Conservation (phyloP, 2,888 invertebrate genomes). For the Lobophora halterata region DNA sequence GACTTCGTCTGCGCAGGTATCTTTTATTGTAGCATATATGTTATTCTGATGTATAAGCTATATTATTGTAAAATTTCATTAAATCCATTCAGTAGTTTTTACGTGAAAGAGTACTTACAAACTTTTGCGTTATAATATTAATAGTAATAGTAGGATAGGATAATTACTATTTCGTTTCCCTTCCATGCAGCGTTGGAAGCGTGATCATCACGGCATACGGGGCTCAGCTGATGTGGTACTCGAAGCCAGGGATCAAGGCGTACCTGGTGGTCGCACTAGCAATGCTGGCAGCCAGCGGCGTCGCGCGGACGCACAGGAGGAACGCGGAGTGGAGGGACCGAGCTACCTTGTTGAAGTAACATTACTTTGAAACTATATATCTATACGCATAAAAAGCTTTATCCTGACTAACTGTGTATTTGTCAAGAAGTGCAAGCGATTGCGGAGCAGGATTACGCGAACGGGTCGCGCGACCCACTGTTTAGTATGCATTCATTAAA, state of each 20-base stretch:
- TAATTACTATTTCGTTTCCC: too few species aligned
- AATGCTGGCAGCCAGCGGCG: constrained; percentile 83
- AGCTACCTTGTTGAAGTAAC: constrained; percentile 87
- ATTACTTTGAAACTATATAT: neutral
- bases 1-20: too few species aligned
- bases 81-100: too few species aligned
- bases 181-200: constrained; percentile 87
- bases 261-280: constrained; percentile 80
- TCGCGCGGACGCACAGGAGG: constrained; percentile 84
- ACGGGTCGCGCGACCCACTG: too few species aligned
- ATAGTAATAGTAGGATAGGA: too few species aligned
- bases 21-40: too few species aligned
- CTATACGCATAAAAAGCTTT: neutral
- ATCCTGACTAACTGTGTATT: constrained; percentile 42
- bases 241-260: constrained; percentile 72
- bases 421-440: constrained; percentile 57
- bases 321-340: constrained; percentile 90
- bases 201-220: constrained; percentile 90
- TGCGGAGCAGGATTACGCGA: too few species aligned
- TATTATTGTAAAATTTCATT: too few species aligned
- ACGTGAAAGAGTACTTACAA: too few species aligned
- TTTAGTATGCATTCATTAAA: too few species aligned
- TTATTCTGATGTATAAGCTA: too few species aligned
- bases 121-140: too few species aligned
- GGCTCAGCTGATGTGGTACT: constrained; percentile 85